Percentiles rank a stretch among this genome's conserved stretches.
Conservation (phyloP, 2,888 invertebrate species). For the Spialia ferax region DNA sequence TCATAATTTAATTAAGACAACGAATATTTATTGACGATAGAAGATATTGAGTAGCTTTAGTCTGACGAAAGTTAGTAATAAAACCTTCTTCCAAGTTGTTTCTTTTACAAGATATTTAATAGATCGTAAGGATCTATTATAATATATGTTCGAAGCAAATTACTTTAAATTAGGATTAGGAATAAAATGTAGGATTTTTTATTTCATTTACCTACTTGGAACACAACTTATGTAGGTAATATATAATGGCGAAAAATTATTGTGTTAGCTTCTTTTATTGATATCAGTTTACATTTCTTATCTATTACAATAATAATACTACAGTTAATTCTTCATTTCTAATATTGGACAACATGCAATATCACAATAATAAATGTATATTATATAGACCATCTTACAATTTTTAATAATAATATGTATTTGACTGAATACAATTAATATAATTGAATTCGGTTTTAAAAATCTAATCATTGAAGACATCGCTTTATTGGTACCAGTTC, state of each 20-base stretch:
- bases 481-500: background rate
- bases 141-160: too few species aligned
- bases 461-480: background rate
- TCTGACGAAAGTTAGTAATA: too few species aligned
- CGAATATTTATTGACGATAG: too few species aligned
- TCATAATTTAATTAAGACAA: too few species aligned
- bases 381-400: constrained; percentile 10
- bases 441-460: constrained; percentile 6
- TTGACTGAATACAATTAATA: constrained; percentile 16
- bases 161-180: background rate
- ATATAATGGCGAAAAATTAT: background rate
- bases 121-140: too few species aligned
- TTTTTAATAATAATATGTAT: constrained; percentile 2
- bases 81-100: too few species aligned
- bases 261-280: background rate
- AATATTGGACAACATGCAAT: constrained; percentile 27
- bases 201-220: background rate
- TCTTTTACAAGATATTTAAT: too few species aligned
- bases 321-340: constrained; percentile 14
- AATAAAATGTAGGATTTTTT: background rate
- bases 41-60: too few species aligned
- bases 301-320: constrained; percentile 10
- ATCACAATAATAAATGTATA: constrained; percentile 20
- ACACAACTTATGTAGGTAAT: background rate
- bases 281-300: background rate